A percentile compares a stretch with the other conserved stretches of the same genome.
Conservation (phyloP, 2,888 invertebrate genomes). For the Leucophenga maculata region DNA sequence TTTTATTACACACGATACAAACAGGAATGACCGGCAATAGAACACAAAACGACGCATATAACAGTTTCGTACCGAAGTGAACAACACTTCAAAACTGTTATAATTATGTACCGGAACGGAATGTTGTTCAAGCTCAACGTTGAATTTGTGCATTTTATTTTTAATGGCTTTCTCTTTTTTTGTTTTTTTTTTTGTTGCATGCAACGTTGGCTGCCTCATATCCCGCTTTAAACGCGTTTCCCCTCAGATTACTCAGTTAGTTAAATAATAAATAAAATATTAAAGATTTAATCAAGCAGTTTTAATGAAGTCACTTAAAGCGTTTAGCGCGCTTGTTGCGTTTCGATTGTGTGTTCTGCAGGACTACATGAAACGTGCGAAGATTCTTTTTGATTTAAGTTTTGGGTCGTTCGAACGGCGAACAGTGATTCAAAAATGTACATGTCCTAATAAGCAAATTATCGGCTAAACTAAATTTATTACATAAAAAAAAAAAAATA, state of each 20-base stretch:
- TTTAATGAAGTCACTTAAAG: too few species aligned
- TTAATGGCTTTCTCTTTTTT: not conserved
- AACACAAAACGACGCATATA: too few species aligned
- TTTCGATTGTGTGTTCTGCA: too few species aligned
- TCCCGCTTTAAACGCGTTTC: slow-evolving; percentile 30
- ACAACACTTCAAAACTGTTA: not conserved
- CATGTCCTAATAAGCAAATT: too few species aligned
- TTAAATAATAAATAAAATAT: not conserved
- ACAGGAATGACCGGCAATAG: too few species aligned
- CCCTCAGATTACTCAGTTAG: not conserved
- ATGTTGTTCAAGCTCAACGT: not conserved
- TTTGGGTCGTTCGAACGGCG: not conserved
- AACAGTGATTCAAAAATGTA: not conserved
- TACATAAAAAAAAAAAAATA: not conserved
- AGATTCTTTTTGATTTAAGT: too few species aligned
- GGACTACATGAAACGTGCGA: too few species aligned
- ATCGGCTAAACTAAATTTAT: not conserved
- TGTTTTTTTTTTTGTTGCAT: slow-evolving; percentile 61
- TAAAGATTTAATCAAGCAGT: not conserved
- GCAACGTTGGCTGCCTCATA: slow-evolving; percentile 71
- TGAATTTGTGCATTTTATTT: not conserved
- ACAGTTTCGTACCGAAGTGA: not conserved
- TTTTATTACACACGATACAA: too few species aligned
- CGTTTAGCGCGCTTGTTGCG: not conserved
- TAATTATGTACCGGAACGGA: not conserved